These are phyloP conservation scores for Anolis carolinensis DNA, from an alignment of 2,113 vertebrate species.

Conservation along the genomic window DNA sequence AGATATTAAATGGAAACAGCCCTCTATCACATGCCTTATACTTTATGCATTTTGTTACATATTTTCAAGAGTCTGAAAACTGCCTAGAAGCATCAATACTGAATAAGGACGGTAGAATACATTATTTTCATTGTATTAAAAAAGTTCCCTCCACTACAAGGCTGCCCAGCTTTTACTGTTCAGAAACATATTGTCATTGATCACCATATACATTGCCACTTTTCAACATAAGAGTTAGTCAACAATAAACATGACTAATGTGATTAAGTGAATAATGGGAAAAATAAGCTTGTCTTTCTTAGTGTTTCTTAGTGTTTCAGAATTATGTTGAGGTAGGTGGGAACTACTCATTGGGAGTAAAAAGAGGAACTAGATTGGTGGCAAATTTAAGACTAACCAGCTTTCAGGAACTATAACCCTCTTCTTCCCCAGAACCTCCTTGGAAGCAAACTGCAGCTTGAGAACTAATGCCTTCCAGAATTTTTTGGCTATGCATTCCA, in stretches of 20 bases:
- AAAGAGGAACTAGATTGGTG: too few species aligned
- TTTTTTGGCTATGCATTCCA: background rate
- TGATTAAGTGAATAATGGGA: too few species aligned
- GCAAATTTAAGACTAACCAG: too few species aligned
- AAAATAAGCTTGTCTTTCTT: too few species aligned
- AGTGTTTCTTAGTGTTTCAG: too few species aligned
- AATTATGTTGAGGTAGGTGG: too few species aligned
- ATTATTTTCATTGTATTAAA: conserved; percentile 6
- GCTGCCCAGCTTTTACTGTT: background rate
- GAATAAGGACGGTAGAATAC: background rate
- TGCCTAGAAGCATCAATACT: background rate
- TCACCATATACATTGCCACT: too few species aligned
- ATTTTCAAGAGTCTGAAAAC: background rate
- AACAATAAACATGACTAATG: too few species aligned
- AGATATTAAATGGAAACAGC: background rate
- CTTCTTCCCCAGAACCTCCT: background rate
- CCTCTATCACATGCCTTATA: background rate
- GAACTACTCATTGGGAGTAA: too few species aligned
- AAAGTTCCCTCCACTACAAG: background rate
- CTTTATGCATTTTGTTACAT: background rate
- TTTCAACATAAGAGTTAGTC: too few species aligned
- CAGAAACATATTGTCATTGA: background rate
- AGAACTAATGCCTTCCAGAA: background rate
- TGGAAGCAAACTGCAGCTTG: background rate
- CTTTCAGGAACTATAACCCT: too few species aligned